Base-by-base conservation (phyloP, 2,797 vertebrate genomes). In the Phylloscopus collybita region DNA sequence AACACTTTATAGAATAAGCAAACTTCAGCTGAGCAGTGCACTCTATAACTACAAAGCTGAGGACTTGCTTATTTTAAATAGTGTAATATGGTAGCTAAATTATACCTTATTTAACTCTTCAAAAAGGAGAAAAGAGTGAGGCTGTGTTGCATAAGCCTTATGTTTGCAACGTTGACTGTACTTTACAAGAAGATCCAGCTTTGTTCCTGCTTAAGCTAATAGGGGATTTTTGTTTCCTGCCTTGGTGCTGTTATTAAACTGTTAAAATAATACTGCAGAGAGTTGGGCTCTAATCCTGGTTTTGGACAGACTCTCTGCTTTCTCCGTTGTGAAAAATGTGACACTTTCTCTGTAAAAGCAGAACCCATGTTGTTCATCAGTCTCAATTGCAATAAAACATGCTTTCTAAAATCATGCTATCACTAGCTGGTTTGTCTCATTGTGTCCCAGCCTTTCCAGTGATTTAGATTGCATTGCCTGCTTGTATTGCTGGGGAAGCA, bases 21-120 rank as follows among this genome's bases (percentile, higher is more conserved):
- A 80, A 36, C 40, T 91, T 92, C 40, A 86, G 4, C 29, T 54
- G 49, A 90, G 30, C 16, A n/a, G 47, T 73, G 25, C 20, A 56
- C 10, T 61, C n/a, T 45, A 4, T 81, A 81, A 32, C 81, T 78
- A 23, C 56, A 38, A 29, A 84, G 54, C 45, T 82, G 45, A 89
- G 69, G n/a, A 51, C 23, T 87, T 79, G 78, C 36, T 72, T 91
- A 47, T 90, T 86, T 97, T 86, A 91, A 76, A 67, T 66, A 90
- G 21, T 56, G 30, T 54, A 74, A 56, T 64, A 19, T 42, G 51
- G 53, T 74, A 51, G 42, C 27, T 86, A 90, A 76, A 80, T 88
- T 76, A 42, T 12, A 73, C 44, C 17, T 82, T 57, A 32, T 38
- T 78, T 79, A 70, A 53, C 18, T 70, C 32, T 67, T 56, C 36